These are phyloP conservation scores for Tachina lurida DNA, from an alignment of 2,888 invertebrate species.

Conservation along the genomic window DNA sequence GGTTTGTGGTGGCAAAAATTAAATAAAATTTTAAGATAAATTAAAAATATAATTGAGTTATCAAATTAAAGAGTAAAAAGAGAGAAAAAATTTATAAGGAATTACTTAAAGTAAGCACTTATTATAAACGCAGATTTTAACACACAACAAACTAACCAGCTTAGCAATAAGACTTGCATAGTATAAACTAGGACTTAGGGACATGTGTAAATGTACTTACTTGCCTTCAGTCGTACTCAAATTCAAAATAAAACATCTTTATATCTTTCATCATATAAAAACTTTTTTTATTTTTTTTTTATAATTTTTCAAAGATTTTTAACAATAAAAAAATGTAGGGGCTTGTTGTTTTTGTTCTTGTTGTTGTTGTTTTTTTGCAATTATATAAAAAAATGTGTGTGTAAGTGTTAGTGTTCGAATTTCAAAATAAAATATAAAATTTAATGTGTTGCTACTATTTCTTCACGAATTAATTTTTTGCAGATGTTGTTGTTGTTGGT, in stretches of 20 bases:
- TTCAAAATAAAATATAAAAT: constrained; percentile 61
- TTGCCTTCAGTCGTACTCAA: not conserved
- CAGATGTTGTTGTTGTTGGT: constrained; percentile 45
- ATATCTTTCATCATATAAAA: constrained; percentile 69
- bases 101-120: too few species aligned
- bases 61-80: too few species aligned
- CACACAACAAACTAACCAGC: too few species aligned
- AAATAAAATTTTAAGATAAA: too few species aligned
- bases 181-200: too few species aligned
- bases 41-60: too few species aligned
- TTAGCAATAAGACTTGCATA: too few species aligned
- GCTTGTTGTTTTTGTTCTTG: constrained; percentile 57
- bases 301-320: constrained; percentile 71
- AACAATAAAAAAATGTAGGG: constrained; percentile 70
- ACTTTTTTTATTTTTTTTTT: constrained; percentile 69
- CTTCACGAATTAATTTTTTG: constrained; percentile 37
- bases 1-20: too few species aligned
- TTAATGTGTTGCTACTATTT: constrained; percentile 36
- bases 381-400: constrained; percentile 62
- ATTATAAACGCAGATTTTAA: too few species aligned
- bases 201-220: too few species aligned
- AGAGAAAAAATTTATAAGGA: too few species aligned
- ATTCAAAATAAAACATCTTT: not conserved
- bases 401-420: constrained; percentile 50
- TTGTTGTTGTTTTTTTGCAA: constrained; percentile 63